Conservation (phyloP, 2,113 vertebrate genomes). For the Cyphomyrus plagiostoma region DNA sequence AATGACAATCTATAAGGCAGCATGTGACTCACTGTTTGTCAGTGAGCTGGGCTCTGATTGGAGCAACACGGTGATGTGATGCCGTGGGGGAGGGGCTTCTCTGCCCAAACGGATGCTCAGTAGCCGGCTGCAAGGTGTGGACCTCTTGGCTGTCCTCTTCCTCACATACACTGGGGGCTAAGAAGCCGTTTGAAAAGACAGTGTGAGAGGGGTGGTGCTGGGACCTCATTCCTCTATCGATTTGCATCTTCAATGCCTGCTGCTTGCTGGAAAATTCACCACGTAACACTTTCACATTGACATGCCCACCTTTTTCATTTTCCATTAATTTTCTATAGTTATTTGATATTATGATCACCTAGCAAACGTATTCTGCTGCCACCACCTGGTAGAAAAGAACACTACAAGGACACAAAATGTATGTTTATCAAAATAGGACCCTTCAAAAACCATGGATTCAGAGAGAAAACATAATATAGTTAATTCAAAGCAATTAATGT, state of each 20-base stretch:
- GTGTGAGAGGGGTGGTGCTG: neutral
- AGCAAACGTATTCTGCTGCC: neutral
- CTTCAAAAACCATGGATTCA: neutral
- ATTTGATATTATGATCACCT: neutral
- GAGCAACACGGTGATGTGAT: slow-evolving; percentile 27
- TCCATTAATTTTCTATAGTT: neutral
- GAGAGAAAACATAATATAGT: neutral
- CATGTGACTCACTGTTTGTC: slow-evolving; percentile 63
- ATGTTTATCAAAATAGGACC: neutral
- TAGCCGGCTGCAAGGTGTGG: neutral
- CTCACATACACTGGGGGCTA: slow-evolving; percentile 50
- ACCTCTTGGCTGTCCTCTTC: slow-evolving; percentile 37
- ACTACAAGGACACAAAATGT: neutral
- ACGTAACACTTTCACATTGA: neutral
- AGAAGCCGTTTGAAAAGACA: neutral
- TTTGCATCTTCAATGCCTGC: neutral
- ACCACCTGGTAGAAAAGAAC: neutral
- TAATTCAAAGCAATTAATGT: neutral
- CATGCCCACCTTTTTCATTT: neutral
- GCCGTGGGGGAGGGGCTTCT: slow-evolving; percentile 24
- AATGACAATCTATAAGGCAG: slow-evolving; percentile 18
- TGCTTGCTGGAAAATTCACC: neutral
- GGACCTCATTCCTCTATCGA: neutral
- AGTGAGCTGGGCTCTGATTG: slow-evolving; percentile 30
- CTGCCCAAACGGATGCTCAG: slow-evolving; percentile 14